phyloP scores from a whole-genome alignment of 2,797 vertebrate genomes.

The Urophycis tenuis region DNA sequence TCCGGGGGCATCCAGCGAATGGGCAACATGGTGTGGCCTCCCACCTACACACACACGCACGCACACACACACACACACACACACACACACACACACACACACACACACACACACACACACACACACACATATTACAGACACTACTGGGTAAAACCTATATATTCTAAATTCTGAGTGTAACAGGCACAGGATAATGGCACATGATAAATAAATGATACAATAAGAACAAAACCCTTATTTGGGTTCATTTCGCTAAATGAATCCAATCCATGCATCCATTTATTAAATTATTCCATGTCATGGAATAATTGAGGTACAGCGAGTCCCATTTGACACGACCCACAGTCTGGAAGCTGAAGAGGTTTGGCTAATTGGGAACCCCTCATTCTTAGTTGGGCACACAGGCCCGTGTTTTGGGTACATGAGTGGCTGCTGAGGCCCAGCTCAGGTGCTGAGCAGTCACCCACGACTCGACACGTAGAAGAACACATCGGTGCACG shows the following conservation, averaged over 20 bases:
- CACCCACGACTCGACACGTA: no score
- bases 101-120: neutral
- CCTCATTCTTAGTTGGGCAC: neutral
- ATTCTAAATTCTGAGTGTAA: neutral
- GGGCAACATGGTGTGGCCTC: slow-evolving; percentile 96
- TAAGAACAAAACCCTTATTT: neutral
- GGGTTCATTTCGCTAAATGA: no score
- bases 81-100: slow-evolving; percentile 8
- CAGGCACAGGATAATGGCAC: neutral
- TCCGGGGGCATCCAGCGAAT: slow-evolving; percentile 98
- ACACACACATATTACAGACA: slow-evolving; percentile 5
- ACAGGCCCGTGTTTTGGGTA: neutral
- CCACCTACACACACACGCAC: slow-evolving; percentile 69
- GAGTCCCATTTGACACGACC: neutral
- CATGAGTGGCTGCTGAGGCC: neutral
- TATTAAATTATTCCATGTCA: no score
- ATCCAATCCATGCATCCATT: no score
- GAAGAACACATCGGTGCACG: no score
- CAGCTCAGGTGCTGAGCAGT: no score
- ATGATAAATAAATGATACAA: neutral
- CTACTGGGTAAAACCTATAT: neutral
- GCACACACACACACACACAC: slow-evolving; percentile 10
- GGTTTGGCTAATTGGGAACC: neutral
- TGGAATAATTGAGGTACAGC: neutral
- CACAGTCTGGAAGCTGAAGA: neutral